Evolutionary conservation across 37 sponge, comb jelly and placozoan genomes (phyloP), one percentile per base, ranked within the genome.

Genomic region (Spongilla lacustris): DNA sequence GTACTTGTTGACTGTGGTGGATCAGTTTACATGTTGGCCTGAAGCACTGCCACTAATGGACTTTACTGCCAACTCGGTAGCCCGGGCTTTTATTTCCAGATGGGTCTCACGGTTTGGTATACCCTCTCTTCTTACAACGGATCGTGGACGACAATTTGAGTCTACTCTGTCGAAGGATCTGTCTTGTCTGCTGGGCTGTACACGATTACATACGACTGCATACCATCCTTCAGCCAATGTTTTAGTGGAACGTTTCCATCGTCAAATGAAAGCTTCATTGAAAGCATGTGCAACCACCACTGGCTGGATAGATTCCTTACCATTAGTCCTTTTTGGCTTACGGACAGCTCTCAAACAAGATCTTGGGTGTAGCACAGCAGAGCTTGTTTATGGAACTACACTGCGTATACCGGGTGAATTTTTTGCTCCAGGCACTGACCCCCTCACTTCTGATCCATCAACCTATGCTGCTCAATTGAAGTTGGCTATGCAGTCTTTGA

Each of bases 21-120:
- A 92, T 31, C 76, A 77, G 22, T 92, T 88, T 67, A 88, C 82
- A 2, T 79, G 88, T 24, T 92, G 93, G 93, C 93, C 89, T 3
- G 93, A 92, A 58, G 58, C 58, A 13, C 14, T 58, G 4, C 58
- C 58, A 58, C 21, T 58, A 17, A 17, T 58, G 14, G 67, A 78
- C 36, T 84, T 78, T 36, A 89, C 90, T 5, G 90, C 90, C 0
- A 84, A 75, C 17, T 72, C 89, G 0, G 83, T 82, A 2, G 89
- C 89, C 8, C 36, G 50, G 14, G 88, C 82, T 0, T 81, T 87
- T 71, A 26, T 74, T 6, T 36, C 36, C 0, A 46, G 88, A 14
- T 87, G 88, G 88, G 69, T 87, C 19, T 14, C 88, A n/a, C 66
- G 76, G 14, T 87, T 87, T 87, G 88, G 82, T 75, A 37, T 67